Evolutionary conservation across 2,113 vertebrate species (phyloP), one percentile per base, ranked within the genome.

Genomic region (Gymnobelideus leadbeateri): DNA sequence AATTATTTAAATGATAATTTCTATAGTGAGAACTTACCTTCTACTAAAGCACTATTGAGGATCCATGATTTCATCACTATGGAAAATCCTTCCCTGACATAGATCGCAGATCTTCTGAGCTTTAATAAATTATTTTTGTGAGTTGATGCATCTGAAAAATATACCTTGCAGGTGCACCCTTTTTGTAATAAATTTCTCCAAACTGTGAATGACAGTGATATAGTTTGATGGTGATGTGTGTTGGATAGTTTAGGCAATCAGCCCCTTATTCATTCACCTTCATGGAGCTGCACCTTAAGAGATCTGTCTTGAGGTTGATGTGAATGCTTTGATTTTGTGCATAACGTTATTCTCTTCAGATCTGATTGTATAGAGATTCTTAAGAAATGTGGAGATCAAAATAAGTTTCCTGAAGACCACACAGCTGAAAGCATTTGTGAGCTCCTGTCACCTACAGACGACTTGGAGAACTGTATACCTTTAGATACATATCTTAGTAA

Each of bases 331-430:
- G 90, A 93, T 91, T 93, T 68, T 91, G n/a, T 93, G 57, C 92
- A n/a, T 96, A 4, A 52, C 43, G 91, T 98, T 92, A 97, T 97
- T 92, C 96, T 95, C 95, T 96, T 98, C 51, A 98, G 99, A 98
- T 99, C 99, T 89, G 99, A 99, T 96, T 99, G 99, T 97, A 99
- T 99, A 94, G 99, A 99, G 97, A 99, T 99, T 98, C 98, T 99
- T 96, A 99, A 99, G 93, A 99, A 99, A 98, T 99, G 99, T 98
- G 99, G 99, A 31, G 99, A 99, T 98, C 99, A 98, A 92, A 99
- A 98, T 95, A 99, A 99, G 96, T 99, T 99, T 95, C 99, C 99
- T 0, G 99, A 99, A 96, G 99, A 99, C 91, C 99, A 99, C 95
- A 99, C 99, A 16, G 99, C 99, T 93, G 99, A 99, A 98, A 99